Percentiles rank a stretch among this genome's conserved stretches.
Evolutionary conservation across 1,140 invertebrate genomes (phyloP).

Genomic region (Drosophila parabipectinata): DNA sequence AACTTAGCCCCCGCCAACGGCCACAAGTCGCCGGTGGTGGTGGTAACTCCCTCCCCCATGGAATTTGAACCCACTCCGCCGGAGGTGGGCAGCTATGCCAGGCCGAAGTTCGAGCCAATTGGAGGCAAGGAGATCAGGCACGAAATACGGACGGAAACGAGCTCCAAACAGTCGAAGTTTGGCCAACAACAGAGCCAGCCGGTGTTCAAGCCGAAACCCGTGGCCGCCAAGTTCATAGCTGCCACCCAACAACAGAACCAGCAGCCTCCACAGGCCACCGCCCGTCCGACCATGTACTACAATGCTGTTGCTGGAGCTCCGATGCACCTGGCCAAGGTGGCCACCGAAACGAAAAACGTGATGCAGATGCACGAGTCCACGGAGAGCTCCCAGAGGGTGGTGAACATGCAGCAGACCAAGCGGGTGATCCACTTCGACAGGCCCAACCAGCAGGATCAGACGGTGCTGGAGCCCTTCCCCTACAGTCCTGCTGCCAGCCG

Average conservation of each 20-base stretch:
- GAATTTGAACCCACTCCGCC: constrained; percentile 86
- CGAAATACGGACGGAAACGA: constrained; percentile 67
- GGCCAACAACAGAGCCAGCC: constrained; percentile 77
- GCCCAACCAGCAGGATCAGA: constrained; percentile 65
- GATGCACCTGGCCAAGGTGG: constrained; percentile 86
- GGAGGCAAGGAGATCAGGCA: constrained; percentile 83
- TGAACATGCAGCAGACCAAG: constrained; percentile 89
- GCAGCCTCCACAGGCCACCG: constrained; percentile 73
- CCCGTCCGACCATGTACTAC: constrained; percentile 84
- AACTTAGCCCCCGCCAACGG: constrained; percentile 69
- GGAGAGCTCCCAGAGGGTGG: constrained; percentile 87
- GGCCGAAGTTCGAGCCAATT: constrained; percentile 86
- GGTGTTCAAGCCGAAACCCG: constrained; percentile 85
- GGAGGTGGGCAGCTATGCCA: constrained; percentile 77
- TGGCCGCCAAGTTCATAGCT: constrained; percentile 82
- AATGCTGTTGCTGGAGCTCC: constrained; percentile 85
- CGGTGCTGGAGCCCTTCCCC: constrained; percentile 84
- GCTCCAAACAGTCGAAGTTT: constrained; percentile 60
- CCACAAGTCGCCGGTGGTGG: constrained; percentile 84
- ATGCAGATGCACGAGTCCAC: constrained; percentile 89
- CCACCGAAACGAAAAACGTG: constrained; percentile 88
- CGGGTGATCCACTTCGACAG: constrained; percentile 88
- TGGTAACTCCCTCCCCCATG: constrained; percentile 85
- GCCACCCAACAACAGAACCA: constrained; percentile 85
- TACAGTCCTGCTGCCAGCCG: constrained; percentile 83